Base-by-base conservation (phyloP, 2,888 invertebrate genomes). In the Andrena marginata region DNA sequence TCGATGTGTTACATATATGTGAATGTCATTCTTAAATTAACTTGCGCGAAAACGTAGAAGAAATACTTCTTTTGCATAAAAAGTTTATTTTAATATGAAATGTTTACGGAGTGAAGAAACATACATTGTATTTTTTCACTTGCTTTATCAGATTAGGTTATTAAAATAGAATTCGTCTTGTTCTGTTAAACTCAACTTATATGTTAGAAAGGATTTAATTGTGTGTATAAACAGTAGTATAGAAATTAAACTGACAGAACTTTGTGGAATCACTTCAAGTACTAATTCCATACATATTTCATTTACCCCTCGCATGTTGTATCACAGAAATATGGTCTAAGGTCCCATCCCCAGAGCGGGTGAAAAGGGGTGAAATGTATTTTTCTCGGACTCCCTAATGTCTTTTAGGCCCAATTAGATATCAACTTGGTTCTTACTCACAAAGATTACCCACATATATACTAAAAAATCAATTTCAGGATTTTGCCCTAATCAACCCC, bases 21-120 rank as follows among this genome's bases (percentile, higher is more conserved):
- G 60, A 60, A 23, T 60, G 29, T 60, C 31, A 60, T 7, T 23
- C n/a, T 31, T 31, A 31, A 56, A 16, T 29, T 6, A 59, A 26
- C 31, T 60, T n/a, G 31, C 31, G n/a, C 23, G n/a, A n/a, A 7
- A 31, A 31, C 1, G n/a, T 56, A 68, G 54, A 16, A 68, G 54
- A 33, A 54, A 7, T 35, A 68, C 35, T 35, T 62, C 33, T 68
- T 62, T 20, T 70, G 62, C 42, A 63, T 49, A 29, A 70, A 56
- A 54, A 31, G n/a, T 63, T 76, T 70, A 76, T 76, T 76, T 70
- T 70, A 70, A 42, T 76, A 70, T 48, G 63, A 16, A 64, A 35
- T 63, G 31, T 23, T 42, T 51, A 26, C 7, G 62, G n/a, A 35
- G 68, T 42, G 49, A 29, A 68, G 62, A 13, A 51, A 68, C 49